These are phyloP conservation scores for Podotricha telesiphe DNA, from an alignment of 2,888 invertebrate species.

Conservation along the genomic window DNA sequence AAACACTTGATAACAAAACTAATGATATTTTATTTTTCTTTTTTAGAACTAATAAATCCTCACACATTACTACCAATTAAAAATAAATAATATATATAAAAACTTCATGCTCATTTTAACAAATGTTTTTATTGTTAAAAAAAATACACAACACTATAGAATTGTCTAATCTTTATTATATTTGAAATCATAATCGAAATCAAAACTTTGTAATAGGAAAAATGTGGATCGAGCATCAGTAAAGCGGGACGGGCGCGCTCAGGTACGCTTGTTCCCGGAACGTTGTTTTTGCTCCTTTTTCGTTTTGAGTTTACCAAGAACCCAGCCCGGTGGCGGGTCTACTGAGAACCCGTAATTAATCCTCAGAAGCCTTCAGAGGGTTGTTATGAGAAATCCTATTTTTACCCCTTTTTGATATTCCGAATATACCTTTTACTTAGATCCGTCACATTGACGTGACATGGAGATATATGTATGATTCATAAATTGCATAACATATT, in stretches of 20 bases:
- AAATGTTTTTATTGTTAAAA: neutral
- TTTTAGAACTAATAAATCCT: no score
- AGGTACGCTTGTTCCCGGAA: constrained; percentile 82
- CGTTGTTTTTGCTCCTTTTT: constrained; percentile 82
- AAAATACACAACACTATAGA: neutral
- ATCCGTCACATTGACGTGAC: constrained; percentile 42
- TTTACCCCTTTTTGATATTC: constrained; percentile 47
- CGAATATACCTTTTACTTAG: constrained; percentile 54
- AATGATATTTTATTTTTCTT: no score
- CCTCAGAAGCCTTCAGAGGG: constrained; percentile 82
- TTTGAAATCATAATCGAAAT: constrained; percentile 16
- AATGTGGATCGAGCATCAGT: constrained; percentile 34
- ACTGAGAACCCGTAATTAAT: constrained; percentile 83
- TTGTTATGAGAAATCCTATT: constrained; percentile 75
- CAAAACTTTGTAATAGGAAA: constrained; percentile 34
- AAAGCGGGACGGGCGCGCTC: constrained; percentile 69
- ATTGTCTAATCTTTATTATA: neutral
- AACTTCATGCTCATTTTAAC: no score
- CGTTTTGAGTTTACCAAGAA: constrained; percentile 81
- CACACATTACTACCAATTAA: no score
- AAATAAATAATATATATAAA: no score
- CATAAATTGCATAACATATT: neutral
- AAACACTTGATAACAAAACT: no score
- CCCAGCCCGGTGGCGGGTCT: constrained; percentile 80
- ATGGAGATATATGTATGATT: neutral